Evolutionary conservation across 2,797 vertebrate species (phyloP).

Genomic region (Acanthurus lineatus): DNA sequence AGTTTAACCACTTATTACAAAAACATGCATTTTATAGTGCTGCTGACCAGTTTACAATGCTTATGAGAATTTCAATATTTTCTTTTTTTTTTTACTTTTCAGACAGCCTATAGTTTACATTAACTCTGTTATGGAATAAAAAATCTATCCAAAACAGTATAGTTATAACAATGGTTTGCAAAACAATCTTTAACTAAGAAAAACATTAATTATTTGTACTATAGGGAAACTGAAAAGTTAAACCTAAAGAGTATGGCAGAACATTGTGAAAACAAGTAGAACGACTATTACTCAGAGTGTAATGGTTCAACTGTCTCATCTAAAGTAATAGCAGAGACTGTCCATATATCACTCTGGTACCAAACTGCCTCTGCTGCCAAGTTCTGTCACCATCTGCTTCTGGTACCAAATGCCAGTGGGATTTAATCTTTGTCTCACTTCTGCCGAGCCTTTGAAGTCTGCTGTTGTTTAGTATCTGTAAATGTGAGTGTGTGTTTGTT

Average conservation of each 20-base stretch:
- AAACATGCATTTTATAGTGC: not conserved
- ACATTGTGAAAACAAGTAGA: slow-evolving; percentile 24
- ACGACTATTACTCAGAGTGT: slow-evolving; percentile 44
- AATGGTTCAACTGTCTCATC: slow-evolving; percentile 54
- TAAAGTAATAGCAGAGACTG: slow-evolving; percentile 57
- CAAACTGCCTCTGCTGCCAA: slow-evolving; percentile 53
- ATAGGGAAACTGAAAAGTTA: slow-evolving; percentile 11
- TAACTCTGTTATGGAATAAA: not conserved
- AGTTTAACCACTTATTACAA: not conserved
- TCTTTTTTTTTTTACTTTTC: not conserved
- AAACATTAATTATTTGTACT: slow-evolving; percentile 5
- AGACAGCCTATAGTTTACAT: not conserved
- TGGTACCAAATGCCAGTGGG: slow-evolving; percentile 52
- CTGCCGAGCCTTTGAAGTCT: slow-evolving; percentile 42
- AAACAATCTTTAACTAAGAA: not conserved
- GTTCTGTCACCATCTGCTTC: slow-evolving; percentile 63
- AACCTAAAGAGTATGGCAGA: not conserved
- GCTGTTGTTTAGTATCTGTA: slow-evolving; percentile 47
- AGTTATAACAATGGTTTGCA: not conserved
- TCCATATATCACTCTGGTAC: slow-evolving; percentile 59
- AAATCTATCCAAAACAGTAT: not conserved
- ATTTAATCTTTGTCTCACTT: slow-evolving; percentile 63
- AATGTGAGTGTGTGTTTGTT: slow-evolving; percentile 31
- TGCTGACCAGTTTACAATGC: not conserved
- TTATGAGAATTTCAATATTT: not conserved